Conservation (phyloP, 1,140 invertebrate genomes). For the Lordiphosa stackelbergi region DNA sequence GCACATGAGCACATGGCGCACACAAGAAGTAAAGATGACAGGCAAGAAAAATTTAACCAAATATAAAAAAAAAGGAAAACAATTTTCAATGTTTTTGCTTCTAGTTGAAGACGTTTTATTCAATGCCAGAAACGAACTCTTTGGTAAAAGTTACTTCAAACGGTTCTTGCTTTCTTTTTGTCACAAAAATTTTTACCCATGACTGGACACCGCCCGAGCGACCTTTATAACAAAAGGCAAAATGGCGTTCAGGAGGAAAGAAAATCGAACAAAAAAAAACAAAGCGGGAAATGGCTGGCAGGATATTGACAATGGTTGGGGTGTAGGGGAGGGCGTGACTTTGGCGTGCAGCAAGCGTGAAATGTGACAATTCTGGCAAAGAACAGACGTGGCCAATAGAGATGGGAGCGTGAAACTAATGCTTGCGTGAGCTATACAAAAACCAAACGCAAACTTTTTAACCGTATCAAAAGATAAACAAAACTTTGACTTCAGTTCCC, state of each 20-base stretch:
- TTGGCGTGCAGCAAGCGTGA: constrained; percentile 51
- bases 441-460: constrained; percentile 19
- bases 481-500: constrained; percentile 25
- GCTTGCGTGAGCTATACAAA: neutral
- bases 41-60: constrained; percentile 53
- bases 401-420: constrained; percentile 1
- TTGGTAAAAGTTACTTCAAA: constrained; percentile 45
- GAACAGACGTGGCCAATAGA: neutral
- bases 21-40: constrained; percentile 49
- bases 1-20: constrained; percentile 16
- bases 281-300: constrained; percentile 65
- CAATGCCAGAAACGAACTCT: constrained; percentile 60
- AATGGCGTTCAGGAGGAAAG: constrained; percentile 2
- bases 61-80: constrained; percentile 62
- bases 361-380: constrained; percentile 42
- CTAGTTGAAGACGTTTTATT: constrained; percentile 65
- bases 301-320: constrained; percentile 58
- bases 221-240: constrained; percentile 46
- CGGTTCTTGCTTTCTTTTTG: constrained; percentile 34
- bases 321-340: constrained; percentile 23
- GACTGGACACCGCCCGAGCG: constrained; percentile 53
- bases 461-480: constrained; percentile 36
- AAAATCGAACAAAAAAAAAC: constrained; percentile 27
- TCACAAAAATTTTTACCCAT: constrained; percentile 58
- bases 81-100: constrained; percentile 74